Percentiles rank a stretch among this genome's conserved stretches.
Conservation (phyloP, 2,797 vertebrate species). For the Silurus aristotelis region DNA sequence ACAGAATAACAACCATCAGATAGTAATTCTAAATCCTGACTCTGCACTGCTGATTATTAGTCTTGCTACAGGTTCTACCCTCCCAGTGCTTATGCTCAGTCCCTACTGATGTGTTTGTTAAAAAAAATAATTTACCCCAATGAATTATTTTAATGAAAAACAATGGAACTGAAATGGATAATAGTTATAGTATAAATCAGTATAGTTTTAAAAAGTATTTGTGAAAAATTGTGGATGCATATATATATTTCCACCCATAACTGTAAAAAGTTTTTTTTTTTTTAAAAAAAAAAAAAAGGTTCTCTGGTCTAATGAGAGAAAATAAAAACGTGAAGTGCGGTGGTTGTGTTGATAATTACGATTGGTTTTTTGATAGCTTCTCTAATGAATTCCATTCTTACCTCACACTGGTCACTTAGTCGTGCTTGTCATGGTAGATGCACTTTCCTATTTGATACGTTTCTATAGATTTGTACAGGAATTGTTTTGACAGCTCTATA, state of each 20-base stretch:
- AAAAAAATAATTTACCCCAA: background rate
- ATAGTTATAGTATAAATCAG: background rate
- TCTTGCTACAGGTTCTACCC: background rate
- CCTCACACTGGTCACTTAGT: background rate
- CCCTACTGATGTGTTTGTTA: background rate
- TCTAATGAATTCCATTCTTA: background rate
- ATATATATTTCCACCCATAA: background rate
- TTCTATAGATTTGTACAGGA: background rate
- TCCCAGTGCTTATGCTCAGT: background rate
- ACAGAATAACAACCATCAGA: background rate
- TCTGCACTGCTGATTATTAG: constrained; percentile 30
- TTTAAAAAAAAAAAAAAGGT: too few relatives aligned
- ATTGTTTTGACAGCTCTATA: background rate
- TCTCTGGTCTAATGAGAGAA: background rate
- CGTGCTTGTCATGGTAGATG: background rate
- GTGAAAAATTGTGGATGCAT: background rate
- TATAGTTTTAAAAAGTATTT: background rate
- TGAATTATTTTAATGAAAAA: background rate
- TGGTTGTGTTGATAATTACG: too few relatives aligned
- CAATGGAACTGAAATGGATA: background rate
- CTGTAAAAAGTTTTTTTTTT: too few relatives aligned
- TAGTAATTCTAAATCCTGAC: constrained; percentile 33
- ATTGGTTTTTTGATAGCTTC: background rate
- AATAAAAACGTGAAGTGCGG: background rate
- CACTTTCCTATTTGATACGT: background rate